Evolutionary conservation across 2,888 invertebrate species (phyloP).

Genomic region (Sarcophaga subvicina): DNA sequence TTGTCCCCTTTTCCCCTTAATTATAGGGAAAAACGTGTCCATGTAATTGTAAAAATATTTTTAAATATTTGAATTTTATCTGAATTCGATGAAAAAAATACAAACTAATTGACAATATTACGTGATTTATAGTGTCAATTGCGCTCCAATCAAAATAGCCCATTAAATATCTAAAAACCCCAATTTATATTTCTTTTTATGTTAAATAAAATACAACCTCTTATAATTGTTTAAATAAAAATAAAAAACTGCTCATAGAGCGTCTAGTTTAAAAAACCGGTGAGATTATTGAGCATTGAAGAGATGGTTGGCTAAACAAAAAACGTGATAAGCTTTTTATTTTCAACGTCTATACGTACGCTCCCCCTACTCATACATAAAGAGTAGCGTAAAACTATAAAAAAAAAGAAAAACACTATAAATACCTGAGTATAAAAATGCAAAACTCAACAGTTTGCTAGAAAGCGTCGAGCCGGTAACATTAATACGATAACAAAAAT

Average conservation of each 20-base stretch:
- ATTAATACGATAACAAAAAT: not conserved
- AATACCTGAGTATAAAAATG: conserved; percentile 56
- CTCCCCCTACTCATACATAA: not conserved
- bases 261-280: not conserved
- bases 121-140: no score
- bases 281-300: conserved; percentile 42
- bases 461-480: conserved; percentile 25
- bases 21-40: no score
- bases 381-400: conserved; percentile 40
- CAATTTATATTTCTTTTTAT: no score
- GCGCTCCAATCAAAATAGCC: no score
- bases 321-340: conserved; percentile 52
- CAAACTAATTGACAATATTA: no score
- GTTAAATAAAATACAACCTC: no score
- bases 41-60: no score
- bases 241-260: not conserved
- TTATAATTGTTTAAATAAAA: not conserved
- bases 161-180: no score
- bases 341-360: not conserved
- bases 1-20: no score
- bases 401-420: conserved; percentile 61
- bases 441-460: conserved; percentile 54
- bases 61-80: no score
- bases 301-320: conserved; percentile 33
- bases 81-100: no score